Conservation (phyloP, 2,797 vertebrate species). For the Peromyscus eremicus region DNA sequence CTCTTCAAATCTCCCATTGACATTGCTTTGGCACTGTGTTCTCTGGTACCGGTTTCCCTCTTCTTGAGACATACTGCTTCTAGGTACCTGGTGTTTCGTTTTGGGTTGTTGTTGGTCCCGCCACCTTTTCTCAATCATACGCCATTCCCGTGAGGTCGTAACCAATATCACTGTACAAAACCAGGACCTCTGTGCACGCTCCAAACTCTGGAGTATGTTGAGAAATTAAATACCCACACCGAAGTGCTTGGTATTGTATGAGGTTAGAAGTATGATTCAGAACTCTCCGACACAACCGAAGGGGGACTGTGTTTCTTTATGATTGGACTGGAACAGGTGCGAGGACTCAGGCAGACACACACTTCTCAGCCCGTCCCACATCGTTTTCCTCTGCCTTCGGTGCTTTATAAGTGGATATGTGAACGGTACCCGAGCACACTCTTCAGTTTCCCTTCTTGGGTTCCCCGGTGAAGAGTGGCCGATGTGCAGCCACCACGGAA, state of each 20-base stretch:
- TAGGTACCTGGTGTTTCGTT: background rate
- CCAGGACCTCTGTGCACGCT: background rate
- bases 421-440: background rate
- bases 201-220: background rate
- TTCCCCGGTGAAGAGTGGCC: background rate
- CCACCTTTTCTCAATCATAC: constrained; percentile 35
- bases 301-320: background rate
- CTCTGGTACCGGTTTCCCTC: background rate
- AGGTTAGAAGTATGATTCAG: background rate
- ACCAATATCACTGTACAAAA: background rate
- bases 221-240: constrained; percentile 46
- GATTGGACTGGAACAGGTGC: background rate
- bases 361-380: background rate
- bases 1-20: background rate
- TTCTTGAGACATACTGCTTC: background rate
- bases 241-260: background rate
- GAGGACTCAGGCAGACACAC: background rate
- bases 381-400: background rate
- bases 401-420: background rate
- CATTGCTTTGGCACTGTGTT: background rate
- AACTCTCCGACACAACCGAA: background rate
- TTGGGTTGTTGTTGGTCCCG: background rate
- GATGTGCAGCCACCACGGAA: background rate
- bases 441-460: constrained; percentile 1
- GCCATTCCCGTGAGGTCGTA: background rate